These are phyloP conservation scores for Megalurothrips usitatus DNA, from an alignment of 2,888 invertebrate species.

Conservation along the genomic window DNA sequence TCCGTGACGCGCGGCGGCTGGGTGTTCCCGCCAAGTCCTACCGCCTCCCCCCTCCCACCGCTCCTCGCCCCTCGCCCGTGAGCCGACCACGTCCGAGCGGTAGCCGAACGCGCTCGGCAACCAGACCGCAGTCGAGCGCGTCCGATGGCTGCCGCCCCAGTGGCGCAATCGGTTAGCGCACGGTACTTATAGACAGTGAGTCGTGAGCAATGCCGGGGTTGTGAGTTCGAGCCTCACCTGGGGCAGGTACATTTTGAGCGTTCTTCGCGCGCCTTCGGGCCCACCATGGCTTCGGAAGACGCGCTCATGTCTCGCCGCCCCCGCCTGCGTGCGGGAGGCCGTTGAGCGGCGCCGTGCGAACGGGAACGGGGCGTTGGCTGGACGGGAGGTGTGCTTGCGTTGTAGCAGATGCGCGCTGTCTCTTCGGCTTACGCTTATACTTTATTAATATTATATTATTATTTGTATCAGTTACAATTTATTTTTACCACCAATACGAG, in stretches of 20 bases:
- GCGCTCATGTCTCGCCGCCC: too few relatives aligned
- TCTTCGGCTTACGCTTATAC: too few relatives aligned
- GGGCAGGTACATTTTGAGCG: constrained; percentile 16
- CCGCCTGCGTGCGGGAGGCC: too few relatives aligned
- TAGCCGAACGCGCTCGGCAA: background rate
- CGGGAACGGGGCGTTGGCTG: too few relatives aligned
- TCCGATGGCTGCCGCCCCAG: constrained; percentile 3
- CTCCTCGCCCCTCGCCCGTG: background rate
- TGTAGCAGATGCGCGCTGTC: too few relatives aligned
- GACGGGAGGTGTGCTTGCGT: too few relatives aligned
- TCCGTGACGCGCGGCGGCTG: background rate
- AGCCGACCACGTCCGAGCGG: background rate
- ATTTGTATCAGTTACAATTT: too few relatives aligned
- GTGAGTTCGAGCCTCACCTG: constrained; percentile 25
- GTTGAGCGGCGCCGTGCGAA: too few relatives aligned
- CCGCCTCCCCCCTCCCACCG: background rate
- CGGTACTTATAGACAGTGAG: constrained; percentile 20
- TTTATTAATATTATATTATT: too few relatives aligned
- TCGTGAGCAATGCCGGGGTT: constrained; percentile 19
- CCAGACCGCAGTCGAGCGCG: background rate
- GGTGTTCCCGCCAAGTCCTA: background rate
- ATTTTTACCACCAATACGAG: too few relatives aligned
- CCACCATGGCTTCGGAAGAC: too few relatives aligned
- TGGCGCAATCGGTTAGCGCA: constrained; percentile 25
- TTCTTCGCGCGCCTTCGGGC: background rate